Evolutionary conservation across 2,113 vertebrate genomes (phyloP), one percentile per base, ranked within the genome.

Genomic region (Tor tambroides): DNA sequence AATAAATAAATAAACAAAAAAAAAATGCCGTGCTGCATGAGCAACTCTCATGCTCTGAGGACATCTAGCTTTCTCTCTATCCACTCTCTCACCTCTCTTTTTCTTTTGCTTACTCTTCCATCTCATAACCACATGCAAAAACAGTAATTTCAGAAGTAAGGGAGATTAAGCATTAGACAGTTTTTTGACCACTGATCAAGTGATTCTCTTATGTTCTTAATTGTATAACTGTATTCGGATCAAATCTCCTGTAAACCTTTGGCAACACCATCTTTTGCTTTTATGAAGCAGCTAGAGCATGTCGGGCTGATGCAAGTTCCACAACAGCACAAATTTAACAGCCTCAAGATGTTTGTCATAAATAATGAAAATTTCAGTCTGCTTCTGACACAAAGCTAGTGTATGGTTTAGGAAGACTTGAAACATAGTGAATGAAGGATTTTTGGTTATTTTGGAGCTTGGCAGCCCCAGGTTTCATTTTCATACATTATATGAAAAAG

Each of bases 1-100:
- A 71, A 51, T 17, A 49, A 49, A 49, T 15, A 15, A 49, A 4
- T 14, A 46, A 51, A 49, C 5, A 15, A 49, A 4, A 4, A 46
- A 51, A 56, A 65, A 51, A 83, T 43, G 79, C 35, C 23, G 15
- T 14, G n/a, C 63, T 81, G 79, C 79, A 19, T 65, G 35, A 81
- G 43, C 35, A 46, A 19, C 35, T 49, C 23, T 75, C 56, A 23
- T 46, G 79, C 35, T 81, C 32, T 63, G 23, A 56, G 46, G 69
- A 75, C 19, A 74, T 28, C 51, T 15, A 54, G 28, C 2, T n/a
- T 8, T n/a, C 32, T 35, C 7, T 30, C 35, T 71, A 38, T 38
- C n/a, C 17, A 2, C 43, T 76, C 69, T 74, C 28, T 43, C 43
- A 35, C 61, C 4, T 35, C 19, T 17, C 6, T 82, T 32, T 49